Base-by-base conservation (phyloP, 2,888 invertebrate genomes). In the Kuschelorhynchus macadamiae region DNA sequence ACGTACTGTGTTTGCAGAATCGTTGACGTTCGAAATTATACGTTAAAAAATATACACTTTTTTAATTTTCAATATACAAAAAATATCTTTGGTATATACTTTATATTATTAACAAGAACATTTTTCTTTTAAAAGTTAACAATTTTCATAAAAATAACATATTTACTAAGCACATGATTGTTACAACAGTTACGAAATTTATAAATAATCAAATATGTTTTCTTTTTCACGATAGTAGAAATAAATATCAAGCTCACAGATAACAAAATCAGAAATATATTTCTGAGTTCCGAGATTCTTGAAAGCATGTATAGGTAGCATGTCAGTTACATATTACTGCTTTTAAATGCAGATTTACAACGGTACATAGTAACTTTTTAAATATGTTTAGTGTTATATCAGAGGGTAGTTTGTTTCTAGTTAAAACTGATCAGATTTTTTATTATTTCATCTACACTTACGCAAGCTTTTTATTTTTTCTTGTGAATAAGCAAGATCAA, bases 1-100 rank as follows among this genome's bases (percentile, higher is more conserved):
- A 11, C 41, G 21, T 4, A 41, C 53, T 60, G 68, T 65, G 72
- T 75, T 77, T 78, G 77, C 75, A 76, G 77, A 69, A 44, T 70
- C 70, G 65, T 70, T 70, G 70, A 52, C 32, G 16, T 74, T 76
- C 72, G 75, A 74, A 74, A 73, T 72, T 52, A 60, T 21, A 44
- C 50, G n/a, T 69, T 74, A 76, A 79, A 76, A 80, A 81, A 80
- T 81, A 81, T 81, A 81, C 79, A 80, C 75, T 79, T 76, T 76
- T 73, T 71, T 79, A 73, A 47, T 69, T 76, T 78, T 78, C 74
- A 80, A 78, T 81, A 80, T 80, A 81, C 81, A 81, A 81, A 81
- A 81, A 81, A 82, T 81, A 81, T 82, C 82, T 82, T 82, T 82
- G 82, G 82, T 82, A 82, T 82, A 79, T 68, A 64, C 17, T 77